Evolutionary conservation across 1,140 invertebrate species (phyloP), one percentile per base, ranked within the genome.

Genomic region (Polypedilum pembai): DNA sequence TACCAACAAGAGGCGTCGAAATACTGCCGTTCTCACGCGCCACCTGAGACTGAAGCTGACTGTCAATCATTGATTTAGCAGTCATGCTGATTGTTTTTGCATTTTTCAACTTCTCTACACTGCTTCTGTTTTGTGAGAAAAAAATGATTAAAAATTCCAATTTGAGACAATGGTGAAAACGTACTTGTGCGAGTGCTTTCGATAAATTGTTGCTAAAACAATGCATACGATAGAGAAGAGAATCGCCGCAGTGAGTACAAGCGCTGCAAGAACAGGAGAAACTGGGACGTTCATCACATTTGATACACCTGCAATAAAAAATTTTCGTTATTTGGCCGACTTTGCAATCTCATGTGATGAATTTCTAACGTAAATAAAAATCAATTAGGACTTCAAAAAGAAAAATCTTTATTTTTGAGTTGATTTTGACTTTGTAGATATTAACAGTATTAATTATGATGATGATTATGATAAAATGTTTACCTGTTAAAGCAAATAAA

Each of bases 141-240:
- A 4, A 20, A 20, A 65, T 63, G 63, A 20, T 63, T 24, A 20
- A 69, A 69, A 21, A 18, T 18, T 18, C 1, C n/a, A 18, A 66
- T 66, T 66, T 66, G 8, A 20, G n/a, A 7, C 17, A 20, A 10
- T n/a, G 4, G 20, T 72, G 24, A 69, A 69, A 8, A 24, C 7
- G 75, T 76, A 82, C 81, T 80, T 79, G 77, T 81, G 82, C 10
- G 80, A 80, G 78, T 89, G 88, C 69, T 88, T 83, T 74, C 87
- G 83, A 79, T 89, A 91, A 72, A 92, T 81, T 40, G 90, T 89
- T 7, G 86, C 88, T 65, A 91, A 79, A 12, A 92, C 88, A 40
- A 89, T 88, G 80, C 89, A 91, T 15, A 90, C 89, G 10, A 89
- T 86, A 40, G 89, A 86, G 20, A 89, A 87, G 74, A 92, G 83